Base-by-base conservation (phyloP, 1,140 invertebrate genomes). In the Aphis gossypii region DNA sequence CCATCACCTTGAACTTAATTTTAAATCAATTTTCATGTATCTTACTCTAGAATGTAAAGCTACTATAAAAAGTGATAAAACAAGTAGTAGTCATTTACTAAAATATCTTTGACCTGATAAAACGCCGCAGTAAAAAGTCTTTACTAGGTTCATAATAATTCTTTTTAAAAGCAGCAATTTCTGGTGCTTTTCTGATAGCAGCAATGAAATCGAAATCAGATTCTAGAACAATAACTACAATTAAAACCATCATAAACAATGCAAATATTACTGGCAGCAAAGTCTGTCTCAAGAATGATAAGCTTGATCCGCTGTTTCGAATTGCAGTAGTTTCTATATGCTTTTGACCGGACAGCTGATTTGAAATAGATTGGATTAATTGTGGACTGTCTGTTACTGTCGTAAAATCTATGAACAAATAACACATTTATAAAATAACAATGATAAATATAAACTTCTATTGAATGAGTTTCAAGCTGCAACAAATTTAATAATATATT, bases 101-200 rank as follows among this genome's bases (percentile, higher is more conserved):
- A 84, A 93, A 93, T 23, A 86, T 83, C 38, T 93, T 93, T 86
- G 91, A 93, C n/a, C 96, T 95, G 93, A 96, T 96, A 94, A 95
- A 95, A 94, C 96, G 92, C 3, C 25, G 23, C 82, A 93, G 96
- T 93, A 97, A 95, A 95, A 97, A 98, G 94, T 98, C 96, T 95
- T 98, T 98, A 44, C 97, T 96, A 18, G 98, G 97, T 94, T 97
- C 96, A 95, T 98, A 98, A 95, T 98, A 98, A 94, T 98, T 97
- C 94, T 97, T 96, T 94, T 97, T 96, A 86, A 98, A 96, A 89
- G 97, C 96, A 48, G 97, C 96, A 95, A 98, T 97, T 95, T 98
- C 97, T 35, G 97, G 98, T 94, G 97, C 96, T 94, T 97, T 96
- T n/a, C 97, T 96, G 84, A 98, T 95, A 35, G 95, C 96, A 83